Percentiles rank a stretch among this genome's conserved stretches.
These are phyloP conservation scores for Dolichopus griseipennis DNA, from an alignment of 2,888 invertebrate species.

Conservation along the genomic window DNA sequence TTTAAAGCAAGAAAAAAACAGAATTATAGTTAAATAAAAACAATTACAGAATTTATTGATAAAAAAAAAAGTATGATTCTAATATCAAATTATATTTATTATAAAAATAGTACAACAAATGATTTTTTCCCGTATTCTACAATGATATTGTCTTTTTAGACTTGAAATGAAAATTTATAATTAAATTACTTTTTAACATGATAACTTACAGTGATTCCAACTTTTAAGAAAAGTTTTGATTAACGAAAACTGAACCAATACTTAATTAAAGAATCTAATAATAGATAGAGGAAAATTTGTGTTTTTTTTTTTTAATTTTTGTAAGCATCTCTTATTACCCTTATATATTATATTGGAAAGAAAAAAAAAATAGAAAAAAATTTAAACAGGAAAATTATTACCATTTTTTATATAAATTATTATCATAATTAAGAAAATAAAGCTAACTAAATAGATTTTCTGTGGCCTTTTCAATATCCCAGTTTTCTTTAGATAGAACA, in stretches of 20 bases:
- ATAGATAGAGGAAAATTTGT: too few relatives aligned
- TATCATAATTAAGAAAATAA: slow-evolving; percentile 16
- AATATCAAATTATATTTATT: too few relatives aligned
- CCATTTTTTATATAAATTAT: slow-evolving; percentile 3
- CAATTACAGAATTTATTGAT: too few relatives aligned
- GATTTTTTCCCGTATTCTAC: not conserved
- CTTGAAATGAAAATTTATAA: not conserved
- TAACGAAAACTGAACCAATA: too few relatives aligned
- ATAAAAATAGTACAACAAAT: not conserved
- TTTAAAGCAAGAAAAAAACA: not conserved
- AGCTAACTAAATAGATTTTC: slow-evolving; percentile 77
- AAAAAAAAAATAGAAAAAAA: not conserved
- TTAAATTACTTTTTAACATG: not conserved
- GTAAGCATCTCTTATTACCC: not conserved
- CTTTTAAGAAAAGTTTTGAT: too few relatives aligned
- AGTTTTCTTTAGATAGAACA: slow-evolving; percentile 83
- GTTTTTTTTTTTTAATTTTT: not conserved
- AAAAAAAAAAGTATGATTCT: too few relatives aligned
- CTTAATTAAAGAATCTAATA: too few relatives aligned
- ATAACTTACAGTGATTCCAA: too few relatives aligned
- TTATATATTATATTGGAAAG: not conserved
- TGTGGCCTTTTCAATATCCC: slow-evolving; percentile 87
- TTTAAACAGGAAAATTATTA: not conserved
- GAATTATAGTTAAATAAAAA: too few relatives aligned
- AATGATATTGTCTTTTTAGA: not conserved